These are phyloP conservation scores for Bombus superbus DNA, from an alignment of 1,140 invertebrate species.

Conservation along the genomic window DNA sequence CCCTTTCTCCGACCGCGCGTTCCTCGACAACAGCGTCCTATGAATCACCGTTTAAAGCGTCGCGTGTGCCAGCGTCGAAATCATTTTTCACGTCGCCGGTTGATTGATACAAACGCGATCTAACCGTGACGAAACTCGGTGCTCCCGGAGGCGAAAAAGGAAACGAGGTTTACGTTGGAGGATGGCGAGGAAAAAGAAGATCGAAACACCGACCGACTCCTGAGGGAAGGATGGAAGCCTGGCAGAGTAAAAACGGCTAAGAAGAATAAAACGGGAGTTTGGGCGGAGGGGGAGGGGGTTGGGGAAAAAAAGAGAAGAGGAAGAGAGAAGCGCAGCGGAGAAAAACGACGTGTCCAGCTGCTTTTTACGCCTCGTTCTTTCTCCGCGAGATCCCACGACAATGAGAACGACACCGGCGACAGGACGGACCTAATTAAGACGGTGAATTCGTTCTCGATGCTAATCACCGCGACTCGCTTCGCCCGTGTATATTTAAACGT, in stretches of 20 bases:
- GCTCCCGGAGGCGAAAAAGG: neutral
- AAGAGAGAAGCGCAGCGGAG: neutral
- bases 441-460: slow-evolving; percentile 45
- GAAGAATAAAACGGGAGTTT: neutral
- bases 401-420: slow-evolving; percentile 39
- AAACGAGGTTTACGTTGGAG: slow-evolving; percentile 32
- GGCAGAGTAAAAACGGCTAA: slow-evolving; percentile 29
- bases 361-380: slow-evolving; percentile 53
- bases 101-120: slow-evolving; percentile 76
- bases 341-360: slow-evolving; percentile 40
- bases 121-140: slow-evolving; percentile 47
- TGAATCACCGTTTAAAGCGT: slow-evolving; percentile 73
- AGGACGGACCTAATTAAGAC: slow-evolving; percentile 48
- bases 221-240: slow-evolving; percentile 3
- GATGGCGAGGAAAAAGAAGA: slow-evolving; percentile 8
- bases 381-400: slow-evolving; percentile 15
- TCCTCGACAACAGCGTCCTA: slow-evolving; percentile 42
- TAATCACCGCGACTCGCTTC: slow-evolving; percentile 33
- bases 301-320: too few relatives aligned
- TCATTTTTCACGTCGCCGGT: slow-evolving; percentile 76
- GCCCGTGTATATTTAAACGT: slow-evolving; percentile 40
- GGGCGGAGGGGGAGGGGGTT: neutral
- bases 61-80: slow-evolving; percentile 66
- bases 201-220: neutral
- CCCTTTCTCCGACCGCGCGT: neutral